phyloP scores from a whole-genome alignment of 1,140 invertebrate genomes.

The Drosophila subpulchrella region DNA sequence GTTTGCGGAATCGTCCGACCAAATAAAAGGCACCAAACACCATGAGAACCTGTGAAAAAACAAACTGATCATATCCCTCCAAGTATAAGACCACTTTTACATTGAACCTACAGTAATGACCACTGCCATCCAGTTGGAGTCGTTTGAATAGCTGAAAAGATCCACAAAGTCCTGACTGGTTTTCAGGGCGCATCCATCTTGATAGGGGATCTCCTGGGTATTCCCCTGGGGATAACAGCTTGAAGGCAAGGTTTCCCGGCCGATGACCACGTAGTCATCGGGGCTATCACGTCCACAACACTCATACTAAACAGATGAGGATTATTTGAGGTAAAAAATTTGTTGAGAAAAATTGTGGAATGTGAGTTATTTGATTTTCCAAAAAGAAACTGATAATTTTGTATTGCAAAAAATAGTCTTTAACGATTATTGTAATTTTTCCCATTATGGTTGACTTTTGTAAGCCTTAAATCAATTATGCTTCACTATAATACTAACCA shows the following conservation, averaged over 20 bases:
- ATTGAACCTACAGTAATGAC: slow-evolving; percentile 42
- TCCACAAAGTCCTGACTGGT: slow-evolving; percentile 43
- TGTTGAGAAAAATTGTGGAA: no score
- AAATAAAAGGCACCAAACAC: slow-evolving; percentile 65
- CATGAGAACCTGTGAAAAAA: slow-evolving; percentile 56
- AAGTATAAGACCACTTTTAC: background rate
- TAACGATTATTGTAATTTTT: no score
- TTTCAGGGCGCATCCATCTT: slow-evolving; percentile 57
- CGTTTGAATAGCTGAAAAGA: slow-evolving; percentile 52
- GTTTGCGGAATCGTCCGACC: slow-evolving; percentile 69
- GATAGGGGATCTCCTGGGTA: slow-evolving; percentile 15
- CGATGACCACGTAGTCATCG: slow-evolving; percentile 63
- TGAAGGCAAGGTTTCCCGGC: slow-evolving; percentile 23
- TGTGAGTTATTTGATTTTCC: no score
- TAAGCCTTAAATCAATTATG: background rate
- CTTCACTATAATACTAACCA: slow-evolving; percentile 43
- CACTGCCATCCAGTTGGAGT: slow-evolving; percentile 59
- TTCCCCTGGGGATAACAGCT: slow-evolving; percentile 53
- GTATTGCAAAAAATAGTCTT: no score
- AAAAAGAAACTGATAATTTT: background rate
- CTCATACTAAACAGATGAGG: slow-evolving; percentile 40
- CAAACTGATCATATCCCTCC: background rate
- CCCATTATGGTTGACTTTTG: no score
- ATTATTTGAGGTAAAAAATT: background rate
- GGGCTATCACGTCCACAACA: slow-evolving; percentile 69